Percentiles rank a stretch among this genome's conserved stretches.
These are phyloP conservation scores for Malacosoma neustria DNA, from an alignment of 2,888 invertebrate species.

Conservation along the genomic window DNA sequence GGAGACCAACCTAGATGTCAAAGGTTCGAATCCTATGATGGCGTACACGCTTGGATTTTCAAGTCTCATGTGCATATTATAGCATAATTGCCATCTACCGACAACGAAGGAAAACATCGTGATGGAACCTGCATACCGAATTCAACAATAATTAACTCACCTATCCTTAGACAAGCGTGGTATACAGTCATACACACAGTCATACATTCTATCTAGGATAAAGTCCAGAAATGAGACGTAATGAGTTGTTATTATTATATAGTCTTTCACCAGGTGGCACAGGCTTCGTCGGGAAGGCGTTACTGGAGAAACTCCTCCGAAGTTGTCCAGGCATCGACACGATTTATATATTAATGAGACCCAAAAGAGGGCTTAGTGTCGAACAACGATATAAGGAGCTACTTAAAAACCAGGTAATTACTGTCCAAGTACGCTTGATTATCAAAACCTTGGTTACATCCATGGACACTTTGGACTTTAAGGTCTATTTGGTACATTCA, in stretches of 20 bases:
- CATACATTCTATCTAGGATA: neutral
- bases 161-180: neutral
- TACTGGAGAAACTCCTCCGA: slow-evolving; percentile 84
- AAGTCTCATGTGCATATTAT: too few relatives aligned
- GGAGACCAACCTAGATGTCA: too few relatives aligned
- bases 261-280: slow-evolving; percentile 78
- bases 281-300: slow-evolving; percentile 89
- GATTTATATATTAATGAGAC: slow-evolving; percentile 82
- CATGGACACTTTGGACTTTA: too few relatives aligned
- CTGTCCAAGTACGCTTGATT: too few relatives aligned
- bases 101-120: neutral
- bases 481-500: too few relatives aligned
- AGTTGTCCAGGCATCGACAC: slow-evolving; percentile 80
- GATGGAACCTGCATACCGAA: neutral
- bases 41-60: too few relatives aligned
- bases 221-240: neutral
- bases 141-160: neutral
- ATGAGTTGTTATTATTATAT: too few relatives aligned
- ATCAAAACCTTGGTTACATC: neutral
- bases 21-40: too few relatives aligned
- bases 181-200: too few relatives aligned
- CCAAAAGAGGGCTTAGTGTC: slow-evolving; percentile 80
- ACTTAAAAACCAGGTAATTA: slow-evolving; percentile 79
- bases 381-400: slow-evolving; percentile 82
- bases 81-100: too few relatives aligned